A percentile compares a stretch with the other conserved stretches of the same genome.
Evolutionary conservation across 92 coral and sea anemone species (phyloP).

Genomic region (Muricea muricata): DNA sequence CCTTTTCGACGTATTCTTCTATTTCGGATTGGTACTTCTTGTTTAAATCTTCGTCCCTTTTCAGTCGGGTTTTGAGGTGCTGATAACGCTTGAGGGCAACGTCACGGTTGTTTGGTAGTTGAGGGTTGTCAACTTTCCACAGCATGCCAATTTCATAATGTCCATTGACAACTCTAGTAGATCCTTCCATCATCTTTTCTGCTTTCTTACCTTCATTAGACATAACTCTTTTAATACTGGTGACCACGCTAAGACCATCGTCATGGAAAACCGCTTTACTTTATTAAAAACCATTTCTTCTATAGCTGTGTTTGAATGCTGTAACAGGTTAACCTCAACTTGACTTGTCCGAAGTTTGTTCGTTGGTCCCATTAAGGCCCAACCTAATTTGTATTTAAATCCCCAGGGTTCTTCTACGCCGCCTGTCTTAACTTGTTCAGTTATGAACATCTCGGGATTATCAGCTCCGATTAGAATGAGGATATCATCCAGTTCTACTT

Average conservation of each 20-base stretch:
- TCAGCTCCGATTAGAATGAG: conserved; percentile 7
- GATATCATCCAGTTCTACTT: not conserved
- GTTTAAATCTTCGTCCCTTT: not conserved
- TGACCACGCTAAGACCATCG: conserved; percentile 21
- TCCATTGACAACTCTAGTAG: not conserved
- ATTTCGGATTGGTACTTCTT: not conserved
- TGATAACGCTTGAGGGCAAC: conserved; percentile 24
- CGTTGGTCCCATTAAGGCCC: conserved; percentile 27
- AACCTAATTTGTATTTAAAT: conserved; percentile 17
- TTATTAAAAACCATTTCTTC: not conserved
- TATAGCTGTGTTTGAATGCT: conserved; percentile 5
- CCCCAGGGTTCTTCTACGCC: conserved; percentile 18
- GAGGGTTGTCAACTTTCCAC: not conserved
- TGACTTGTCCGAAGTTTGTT: not conserved
- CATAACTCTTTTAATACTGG: not conserved
- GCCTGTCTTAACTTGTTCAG: not conserved
- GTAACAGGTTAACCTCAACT: conserved; percentile 18
- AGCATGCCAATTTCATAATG: not conserved
- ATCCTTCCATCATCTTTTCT: not conserved
- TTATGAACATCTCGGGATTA: conserved; percentile 3
- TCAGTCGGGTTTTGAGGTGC: not conserved
- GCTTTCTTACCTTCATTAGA: not conserved
- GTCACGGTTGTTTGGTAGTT: not conserved
- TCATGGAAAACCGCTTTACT: not conserved
- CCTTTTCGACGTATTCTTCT: not conserved